Conservation (phyloP, 2,113 vertebrate species). For the Gracilinanus agilis region DNA sequence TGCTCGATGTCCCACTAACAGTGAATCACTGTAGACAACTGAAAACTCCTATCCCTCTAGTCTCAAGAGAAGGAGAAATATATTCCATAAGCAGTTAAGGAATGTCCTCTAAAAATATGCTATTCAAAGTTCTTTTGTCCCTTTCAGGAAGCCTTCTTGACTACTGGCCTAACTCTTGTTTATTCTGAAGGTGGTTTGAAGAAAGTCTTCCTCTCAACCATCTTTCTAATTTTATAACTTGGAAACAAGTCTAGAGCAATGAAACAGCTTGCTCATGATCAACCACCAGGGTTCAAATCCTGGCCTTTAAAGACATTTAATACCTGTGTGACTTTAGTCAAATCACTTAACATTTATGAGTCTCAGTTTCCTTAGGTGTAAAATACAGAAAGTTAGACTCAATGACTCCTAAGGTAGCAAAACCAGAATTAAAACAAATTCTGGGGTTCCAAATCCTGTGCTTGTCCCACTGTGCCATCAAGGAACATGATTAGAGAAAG, state of each 20-base stretch:
- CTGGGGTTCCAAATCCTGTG: background rate
- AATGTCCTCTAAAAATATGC: background rate
- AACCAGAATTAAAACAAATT: background rate
- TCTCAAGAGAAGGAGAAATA: background rate
- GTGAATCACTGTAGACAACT: background rate
- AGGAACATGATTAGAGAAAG: background rate
- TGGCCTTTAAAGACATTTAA: background rate
- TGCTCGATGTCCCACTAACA: background rate
- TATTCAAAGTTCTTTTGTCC: background rate
- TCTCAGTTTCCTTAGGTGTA: background rate
- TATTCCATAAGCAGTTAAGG: background rate
- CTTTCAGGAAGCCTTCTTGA: background rate
- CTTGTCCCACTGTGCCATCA: background rate
- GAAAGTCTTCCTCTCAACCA: background rate
- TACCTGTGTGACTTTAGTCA: background rate
- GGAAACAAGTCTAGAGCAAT: background rate
- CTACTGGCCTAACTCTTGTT: background rate
- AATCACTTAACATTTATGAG: background rate
- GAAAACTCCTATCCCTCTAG: background rate
- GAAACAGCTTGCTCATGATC: background rate
- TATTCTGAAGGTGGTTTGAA: background rate
- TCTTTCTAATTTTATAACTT: background rate
- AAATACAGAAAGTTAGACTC: background rate
- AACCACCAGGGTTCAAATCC: background rate
- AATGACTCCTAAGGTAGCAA: background rate